Evolutionary conservation across 2,888 invertebrate genomes (phyloP).

Genomic region (Latrodectus hesperus): DNA sequence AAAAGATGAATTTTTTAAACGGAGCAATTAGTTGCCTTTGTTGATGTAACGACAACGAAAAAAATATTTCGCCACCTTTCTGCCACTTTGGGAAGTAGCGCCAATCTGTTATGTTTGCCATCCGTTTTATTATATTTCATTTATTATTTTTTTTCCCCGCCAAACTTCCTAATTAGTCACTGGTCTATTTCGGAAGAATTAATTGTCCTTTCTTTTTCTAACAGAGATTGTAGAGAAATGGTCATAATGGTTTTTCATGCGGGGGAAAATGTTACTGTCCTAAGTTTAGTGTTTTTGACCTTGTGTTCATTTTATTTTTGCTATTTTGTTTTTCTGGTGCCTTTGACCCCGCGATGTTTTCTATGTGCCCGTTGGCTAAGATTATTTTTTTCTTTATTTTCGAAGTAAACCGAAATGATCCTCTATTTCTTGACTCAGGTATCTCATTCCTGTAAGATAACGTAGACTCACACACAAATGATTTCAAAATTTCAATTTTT

Average conservation of each 20-base stretch:
- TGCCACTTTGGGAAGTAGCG: neutral
- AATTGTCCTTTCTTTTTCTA: neutral
- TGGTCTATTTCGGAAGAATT: constrained; percentile 3
- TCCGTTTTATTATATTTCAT: neutral
- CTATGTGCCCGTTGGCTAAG: neutral
- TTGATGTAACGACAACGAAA: neutral
- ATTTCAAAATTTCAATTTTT: too few species aligned
- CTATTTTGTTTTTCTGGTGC: neutral
- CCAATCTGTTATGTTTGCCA: constrained; percentile 4
- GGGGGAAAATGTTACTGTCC: neutral
- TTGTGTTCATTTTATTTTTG: neutral
- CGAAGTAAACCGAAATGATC: too few species aligned
- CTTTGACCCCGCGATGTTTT: neutral
- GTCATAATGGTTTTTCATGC: neutral
- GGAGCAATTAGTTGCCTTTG: neutral
- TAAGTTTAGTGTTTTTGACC: constrained; percentile 5
- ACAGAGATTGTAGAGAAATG: neutral
- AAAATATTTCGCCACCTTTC: neutral
- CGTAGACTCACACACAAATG: too few species aligned
- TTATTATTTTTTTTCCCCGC: neutral
- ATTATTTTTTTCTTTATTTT: too few species aligned
- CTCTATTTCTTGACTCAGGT: too few species aligned
- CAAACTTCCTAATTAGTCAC: neutral
- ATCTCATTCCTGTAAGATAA: too few species aligned
- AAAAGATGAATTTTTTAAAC: neutral